Base-by-base conservation (phyloP, 2,797 vertebrate species). In the Rallus crepitans region DNA sequence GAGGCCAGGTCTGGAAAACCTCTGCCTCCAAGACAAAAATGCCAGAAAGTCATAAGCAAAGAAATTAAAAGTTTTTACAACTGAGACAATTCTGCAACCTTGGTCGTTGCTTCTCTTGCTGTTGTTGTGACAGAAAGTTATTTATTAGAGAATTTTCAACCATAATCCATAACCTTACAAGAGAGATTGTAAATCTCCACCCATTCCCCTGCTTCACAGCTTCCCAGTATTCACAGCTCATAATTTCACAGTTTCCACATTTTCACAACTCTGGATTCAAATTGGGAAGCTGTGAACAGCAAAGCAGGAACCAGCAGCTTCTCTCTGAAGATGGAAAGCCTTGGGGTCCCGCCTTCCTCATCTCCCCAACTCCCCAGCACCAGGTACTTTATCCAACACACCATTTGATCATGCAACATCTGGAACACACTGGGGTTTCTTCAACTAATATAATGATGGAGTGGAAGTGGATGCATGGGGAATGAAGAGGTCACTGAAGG, bases 181-280 rank as follows among this genome's bases (percentile, higher is more conserved):
- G 27, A 61, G 72, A 73, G 68, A 80, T 24, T 57, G 73, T 63
- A 92, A 91, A 90, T 65, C 86, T 68, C 83, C 78, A 77, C 60
- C 79, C 81, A 40, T 82, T 82, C 64, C 73, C 52, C 42, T 3
- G 4, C 64, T 91, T 96, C 70, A 47, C 94, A 84, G 93, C 77
- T 93, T 94, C 83, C 95, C 83, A 65, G 68, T 12, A 60, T 87
- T 96, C 83, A 0, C 95, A 95, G 95, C 86, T 90, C 91, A 85
- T 93, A 94, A 96, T 95, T 96, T 95, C 90, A 89, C 95, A 90
- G 94, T 64, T 93, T 94, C 80, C 73, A 70, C 88, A 17, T 87
- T 96, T 94, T 96, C 91, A 90, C 83, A 85, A 28, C 88, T 85
- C 86, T 90, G 91, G 90, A 94, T 94, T 94, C 93, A 80, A 93